Evolutionary conservation across 92 coral and sea anemone genomes (phyloP).

Genomic region (Porites lobata): DNA sequence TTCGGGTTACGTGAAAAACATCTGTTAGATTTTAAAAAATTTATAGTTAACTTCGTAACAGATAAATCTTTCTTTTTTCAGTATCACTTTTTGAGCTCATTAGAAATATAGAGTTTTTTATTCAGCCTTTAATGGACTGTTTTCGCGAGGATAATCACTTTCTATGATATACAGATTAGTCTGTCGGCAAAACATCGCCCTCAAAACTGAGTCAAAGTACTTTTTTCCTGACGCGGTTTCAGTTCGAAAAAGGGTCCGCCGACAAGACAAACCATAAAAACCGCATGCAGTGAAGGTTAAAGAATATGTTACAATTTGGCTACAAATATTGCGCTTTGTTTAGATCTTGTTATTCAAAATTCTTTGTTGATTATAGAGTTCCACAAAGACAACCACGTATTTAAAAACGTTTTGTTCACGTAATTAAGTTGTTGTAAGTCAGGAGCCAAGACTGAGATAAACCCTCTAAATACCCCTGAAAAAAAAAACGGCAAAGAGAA

Average conservation of each 20-base stretch:
- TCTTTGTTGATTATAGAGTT: background rate
- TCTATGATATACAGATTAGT: constrained; percentile 15
- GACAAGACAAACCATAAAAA: background rate
- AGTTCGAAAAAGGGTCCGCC: background rate
- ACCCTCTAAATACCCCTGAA: too few relatives aligned
- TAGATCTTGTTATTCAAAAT: background rate
- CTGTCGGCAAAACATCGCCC: constrained; percentile 39
- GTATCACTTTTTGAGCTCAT: constrained; percentile 20
- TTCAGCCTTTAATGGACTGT: background rate
- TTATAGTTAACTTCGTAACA: background rate
- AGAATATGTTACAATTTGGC: background rate
- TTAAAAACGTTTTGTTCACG: background rate
- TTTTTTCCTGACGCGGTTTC: background rate
- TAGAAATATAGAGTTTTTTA: constrained; percentile 1
- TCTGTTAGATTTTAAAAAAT: background rate
- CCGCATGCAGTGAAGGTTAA: background rate
- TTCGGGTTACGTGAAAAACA: too few relatives aligned
- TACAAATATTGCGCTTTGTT: background rate
- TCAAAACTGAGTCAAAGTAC: background rate
- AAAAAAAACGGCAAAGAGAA: too few relatives aligned
- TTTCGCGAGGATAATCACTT: background rate
- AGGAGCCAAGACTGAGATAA: too few relatives aligned
- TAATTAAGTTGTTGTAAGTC: constrained; percentile 12
- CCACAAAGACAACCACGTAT: background rate
- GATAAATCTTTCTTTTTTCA: background rate